Evolutionary conservation across 2,888 invertebrate genomes (phyloP), one percentile per base, ranked within the genome.

Genomic region (Drosophila fulvimacula): DNA sequence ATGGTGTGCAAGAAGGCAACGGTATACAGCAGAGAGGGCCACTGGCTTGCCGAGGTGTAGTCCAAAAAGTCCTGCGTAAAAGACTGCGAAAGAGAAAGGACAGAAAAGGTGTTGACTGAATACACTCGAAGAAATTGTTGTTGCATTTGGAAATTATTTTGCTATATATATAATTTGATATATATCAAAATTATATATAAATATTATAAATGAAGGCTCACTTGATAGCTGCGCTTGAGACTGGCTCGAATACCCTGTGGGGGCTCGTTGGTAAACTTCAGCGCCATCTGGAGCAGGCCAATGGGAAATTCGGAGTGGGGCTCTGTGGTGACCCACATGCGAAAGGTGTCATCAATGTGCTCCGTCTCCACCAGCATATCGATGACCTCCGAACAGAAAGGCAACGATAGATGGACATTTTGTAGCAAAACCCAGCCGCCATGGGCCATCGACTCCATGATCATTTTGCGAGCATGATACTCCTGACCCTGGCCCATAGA

Each of bases 401-500:
- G 96, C 24, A 99, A 93, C 2, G 98, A 98, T n/a, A 99, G 93
- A 92, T 99, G 99, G 82, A 98, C 97, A 91, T 99, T 99, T 93
- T 99, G 98, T 9, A 99, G 94, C 11, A 99, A 93, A 1, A 98
- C 97, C 98, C 98, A 99, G 15, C 97, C 96, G 0, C 99, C 98
- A 76, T 93, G 93, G 36, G 93, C 93, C 96, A 97, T 96, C 0
- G 96, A 95, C 75, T 96, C 95, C 44, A 95, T 94, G 84, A 98
- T 96, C 93, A 97, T 95, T 89, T 96, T 95, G 30, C 97, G 94
- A 0, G 98, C 98, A 70, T 96, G 97, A 69, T 94, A 93, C 88
- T 96, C 99, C 93, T 99, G 98, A 0, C 98, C 99, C 94, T 99
- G 99, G 3, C 99, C 99, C 98, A 99, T 98, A 7, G 98, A 99